phyloP scores from a whole-genome alignment of 2,888 invertebrate species.

The Baronia brevicornis region DNA sequence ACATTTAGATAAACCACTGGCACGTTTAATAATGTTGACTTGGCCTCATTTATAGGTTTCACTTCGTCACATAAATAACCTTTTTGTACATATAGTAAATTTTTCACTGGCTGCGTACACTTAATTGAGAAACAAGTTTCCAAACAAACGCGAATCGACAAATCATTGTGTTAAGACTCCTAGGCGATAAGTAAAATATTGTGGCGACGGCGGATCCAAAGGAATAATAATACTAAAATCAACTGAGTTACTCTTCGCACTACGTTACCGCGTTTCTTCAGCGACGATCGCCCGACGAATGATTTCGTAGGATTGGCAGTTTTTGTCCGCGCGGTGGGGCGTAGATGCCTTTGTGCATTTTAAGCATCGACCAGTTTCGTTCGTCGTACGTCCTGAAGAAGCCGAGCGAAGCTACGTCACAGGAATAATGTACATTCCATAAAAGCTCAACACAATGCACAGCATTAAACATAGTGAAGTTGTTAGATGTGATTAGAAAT shows the following conservation, averaged over 20 bases:
- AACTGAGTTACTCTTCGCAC: no score
- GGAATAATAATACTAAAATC: no score
- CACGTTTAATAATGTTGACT: slow-evolving; percentile 1
- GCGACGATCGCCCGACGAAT: slow-evolving; percentile 8
- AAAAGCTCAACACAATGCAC: slow-evolving; percentile 29
- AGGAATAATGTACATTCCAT: slow-evolving; percentile 9
- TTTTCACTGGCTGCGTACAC: no score
- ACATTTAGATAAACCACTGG: slow-evolving; percentile 2
- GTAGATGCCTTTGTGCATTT: slow-evolving; percentile 1
- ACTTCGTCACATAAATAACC: no score
- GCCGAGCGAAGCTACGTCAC: slow-evolving; percentile 9
- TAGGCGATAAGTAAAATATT: no score
- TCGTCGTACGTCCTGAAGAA: slow-evolving; percentile 10
- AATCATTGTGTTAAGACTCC: no score
- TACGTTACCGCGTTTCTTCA: not conserved
- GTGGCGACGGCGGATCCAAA: no score
- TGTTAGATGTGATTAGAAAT: slow-evolving; percentile 32
- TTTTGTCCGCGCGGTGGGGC: slow-evolving; percentile 3
- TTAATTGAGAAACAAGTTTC: no score
- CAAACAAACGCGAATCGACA: no score
- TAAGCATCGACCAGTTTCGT: slow-evolving; percentile 4
- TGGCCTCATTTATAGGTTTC: no score
- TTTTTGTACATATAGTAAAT: no score
- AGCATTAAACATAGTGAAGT: slow-evolving; percentile 25
- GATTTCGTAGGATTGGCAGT: not conserved